Evolutionary conservation across 2,888 invertebrate genomes (phyloP).

Genomic region (Chirona hameri): DNA sequence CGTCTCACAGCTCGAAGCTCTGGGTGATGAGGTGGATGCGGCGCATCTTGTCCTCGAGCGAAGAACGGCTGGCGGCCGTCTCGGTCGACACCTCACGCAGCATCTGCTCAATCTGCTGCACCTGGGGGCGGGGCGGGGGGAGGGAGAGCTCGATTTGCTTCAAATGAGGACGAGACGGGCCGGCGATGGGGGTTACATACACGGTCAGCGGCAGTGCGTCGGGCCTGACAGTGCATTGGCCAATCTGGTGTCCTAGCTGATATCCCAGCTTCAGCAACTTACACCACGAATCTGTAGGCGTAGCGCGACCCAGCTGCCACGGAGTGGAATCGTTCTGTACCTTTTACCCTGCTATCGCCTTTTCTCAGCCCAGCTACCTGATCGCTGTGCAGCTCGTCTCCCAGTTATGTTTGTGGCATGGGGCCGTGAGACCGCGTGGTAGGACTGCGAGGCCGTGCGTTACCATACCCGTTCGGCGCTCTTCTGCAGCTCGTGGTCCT

Average conservation of each 20-base stretch:
- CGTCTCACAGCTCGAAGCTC: neutral
- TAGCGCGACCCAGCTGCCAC: too few species aligned
- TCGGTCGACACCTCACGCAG: conserved; percentile 2
- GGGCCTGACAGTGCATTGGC: too few species aligned
- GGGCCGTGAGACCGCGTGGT: neutral
- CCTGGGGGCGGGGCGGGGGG: neutral
- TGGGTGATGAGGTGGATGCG: conserved; percentile 10
- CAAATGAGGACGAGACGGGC: neutral
- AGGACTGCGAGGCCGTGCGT: neutral
- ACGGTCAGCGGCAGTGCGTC: too few species aligned
- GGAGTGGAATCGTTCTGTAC: too few species aligned
- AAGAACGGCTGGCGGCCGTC: conserved; percentile 1
- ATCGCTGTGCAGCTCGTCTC: too few species aligned
- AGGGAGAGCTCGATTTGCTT: too few species aligned
- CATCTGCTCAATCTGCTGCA: neutral
- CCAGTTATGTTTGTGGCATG: too few species aligned
- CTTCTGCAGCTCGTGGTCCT: conserved; percentile 11
- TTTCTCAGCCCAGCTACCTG: too few species aligned
- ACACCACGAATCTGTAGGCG: too few species aligned
- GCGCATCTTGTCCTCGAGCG: conserved; percentile 25
- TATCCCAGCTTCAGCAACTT: too few species aligned
- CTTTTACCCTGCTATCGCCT: too few species aligned
- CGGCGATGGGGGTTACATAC: neutral
- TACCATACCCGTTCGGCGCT: neutral
- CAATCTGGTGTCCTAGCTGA: too few species aligned